Evolutionary conservation across 1,140 invertebrate genomes (phyloP).

Genomic region (Acarapis woodi): DNA sequence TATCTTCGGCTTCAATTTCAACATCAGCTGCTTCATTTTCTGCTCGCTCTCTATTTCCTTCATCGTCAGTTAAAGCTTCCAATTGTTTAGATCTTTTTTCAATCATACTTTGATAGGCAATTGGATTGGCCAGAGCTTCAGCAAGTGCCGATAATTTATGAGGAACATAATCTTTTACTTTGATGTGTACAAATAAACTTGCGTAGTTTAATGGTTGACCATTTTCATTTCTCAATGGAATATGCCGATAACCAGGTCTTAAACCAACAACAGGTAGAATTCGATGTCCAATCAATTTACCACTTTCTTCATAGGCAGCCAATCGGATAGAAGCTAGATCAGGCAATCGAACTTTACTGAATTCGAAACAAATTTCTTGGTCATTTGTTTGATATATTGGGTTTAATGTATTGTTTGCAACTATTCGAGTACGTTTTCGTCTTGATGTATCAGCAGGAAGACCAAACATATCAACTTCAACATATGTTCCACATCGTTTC

Average conservation of each 20-base stretch:
- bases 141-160: constrained; percentile 75
- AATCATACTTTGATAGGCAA: constrained; percentile 74
- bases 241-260: constrained; percentile 50
- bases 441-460: constrained; percentile 89
- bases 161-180: constrained; percentile 88
- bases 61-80: constrained; percentile 28
- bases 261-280: constrained; percentile 82
- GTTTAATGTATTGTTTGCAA: constrained; percentile 84
- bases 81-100: constrained; percentile 74
- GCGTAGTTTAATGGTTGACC: constrained; percentile 68
- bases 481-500: constrained; percentile 78
- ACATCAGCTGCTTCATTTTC: neutral
- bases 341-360: constrained; percentile 91
- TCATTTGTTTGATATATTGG: too few species aligned
- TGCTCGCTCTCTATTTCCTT: neutral
- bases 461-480: constrained; percentile 98
- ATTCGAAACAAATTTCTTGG: constrained; percentile 91
- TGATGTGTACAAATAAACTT: constrained; percentile 65
- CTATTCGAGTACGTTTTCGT: constrained; percentile 71
- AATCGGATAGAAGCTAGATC: constrained; percentile 82
- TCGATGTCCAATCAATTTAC: constrained; percentile 69
- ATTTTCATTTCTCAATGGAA: constrained; percentile 38
- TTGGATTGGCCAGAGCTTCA: constrained; percentile 83
- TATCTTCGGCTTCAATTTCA: neutral
- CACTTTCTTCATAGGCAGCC: constrained; percentile 83